phyloP scores from a whole-genome alignment of 2,113 vertebrate species.

The Platycercus adscitus region DNA sequence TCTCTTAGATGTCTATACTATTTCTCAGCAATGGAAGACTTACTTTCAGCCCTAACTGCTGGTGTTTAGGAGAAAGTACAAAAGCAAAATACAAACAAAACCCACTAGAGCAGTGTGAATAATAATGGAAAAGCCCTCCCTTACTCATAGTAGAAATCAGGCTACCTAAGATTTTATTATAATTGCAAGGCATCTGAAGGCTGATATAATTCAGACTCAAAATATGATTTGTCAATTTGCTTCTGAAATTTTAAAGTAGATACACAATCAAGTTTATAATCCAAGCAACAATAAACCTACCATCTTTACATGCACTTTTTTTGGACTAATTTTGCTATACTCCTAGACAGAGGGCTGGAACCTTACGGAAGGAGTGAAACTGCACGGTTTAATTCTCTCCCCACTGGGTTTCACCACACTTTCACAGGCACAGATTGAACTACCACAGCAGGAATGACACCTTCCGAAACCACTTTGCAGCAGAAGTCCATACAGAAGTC shows the following conservation, averaged over 20 bases:
- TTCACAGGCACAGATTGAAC: background rate
- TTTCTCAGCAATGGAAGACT: background rate
- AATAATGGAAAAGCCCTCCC: background rate
- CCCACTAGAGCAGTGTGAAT: rapidly evolving
- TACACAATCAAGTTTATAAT: background rate
- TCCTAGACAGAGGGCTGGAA: background rate
- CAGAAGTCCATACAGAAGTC: background rate
- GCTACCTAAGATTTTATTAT: background rate
- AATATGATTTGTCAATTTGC: background rate
- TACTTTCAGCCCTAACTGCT: background rate
- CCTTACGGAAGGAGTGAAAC: background rate
- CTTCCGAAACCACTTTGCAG: background rate
- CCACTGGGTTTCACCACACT: background rate
- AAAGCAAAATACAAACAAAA: background rate
- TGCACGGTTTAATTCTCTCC: background rate
- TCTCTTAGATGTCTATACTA: background rate
- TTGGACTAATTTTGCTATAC: background rate
- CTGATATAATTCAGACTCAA: background rate
- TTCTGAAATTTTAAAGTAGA: background rate
- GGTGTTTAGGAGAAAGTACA: background rate
- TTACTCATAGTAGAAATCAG: background rate
- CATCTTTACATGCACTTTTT: background rate
- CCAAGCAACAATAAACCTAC: background rate
- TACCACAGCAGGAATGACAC: background rate
- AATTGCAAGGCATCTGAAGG: background rate